A percentile compares a stretch with the other conserved stretches of the same genome.
These are phyloP conservation scores for Oncorhynchus clarkii DNA, from an alignment of 2,113 vertebrate genomes.

Conservation along the genomic window DNA sequence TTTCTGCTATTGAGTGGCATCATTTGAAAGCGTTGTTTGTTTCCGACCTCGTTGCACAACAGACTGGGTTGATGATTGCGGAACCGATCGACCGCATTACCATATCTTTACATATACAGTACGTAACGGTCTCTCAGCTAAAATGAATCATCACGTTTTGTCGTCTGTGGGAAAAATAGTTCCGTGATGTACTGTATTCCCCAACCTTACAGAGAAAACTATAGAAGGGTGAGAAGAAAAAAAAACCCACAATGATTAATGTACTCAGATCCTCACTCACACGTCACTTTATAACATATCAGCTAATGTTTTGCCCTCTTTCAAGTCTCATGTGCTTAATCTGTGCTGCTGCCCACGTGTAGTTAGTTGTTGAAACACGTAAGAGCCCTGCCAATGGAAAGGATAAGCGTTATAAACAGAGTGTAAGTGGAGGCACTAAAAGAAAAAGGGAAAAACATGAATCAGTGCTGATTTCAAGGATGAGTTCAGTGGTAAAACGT, in stretches of 20 bases:
- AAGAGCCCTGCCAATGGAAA: constrained; percentile 56
- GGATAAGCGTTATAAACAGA: constrained; percentile 58
- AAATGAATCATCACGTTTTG: too few species aligned
- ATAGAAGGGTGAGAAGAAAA: too few species aligned
- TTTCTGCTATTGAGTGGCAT: too few species aligned
- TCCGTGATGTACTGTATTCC: too few species aligned
- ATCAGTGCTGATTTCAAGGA: constrained; percentile 31
- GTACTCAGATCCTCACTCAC: constrained; percentile 40
- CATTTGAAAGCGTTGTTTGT: too few species aligned
- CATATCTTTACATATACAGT: too few species aligned
- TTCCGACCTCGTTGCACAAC: too few species aligned
- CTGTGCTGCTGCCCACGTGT: constrained; percentile 25
- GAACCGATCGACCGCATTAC: too few species aligned
- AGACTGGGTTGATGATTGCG: too few species aligned
- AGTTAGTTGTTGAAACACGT: constrained; percentile 45
- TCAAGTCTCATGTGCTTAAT: constrained; percentile 26
- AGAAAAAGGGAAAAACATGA: too few species aligned
- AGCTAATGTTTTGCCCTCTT: constrained; percentile 31
- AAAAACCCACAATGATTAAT: constrained; percentile 50
- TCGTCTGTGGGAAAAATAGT: too few species aligned
- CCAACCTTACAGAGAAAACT: neutral
- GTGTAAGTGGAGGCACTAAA: constrained; percentile 59
- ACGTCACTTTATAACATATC: constrained; percentile 39
- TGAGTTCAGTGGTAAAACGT: constrained; percentile 65
- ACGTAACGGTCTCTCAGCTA: too few species aligned